A percentile compares a stretch with the other conserved stretches of the same genome.
Evolutionary conservation across 2,888 invertebrate species (phyloP).

Genomic region (Agrilus biguttatus): DNA sequence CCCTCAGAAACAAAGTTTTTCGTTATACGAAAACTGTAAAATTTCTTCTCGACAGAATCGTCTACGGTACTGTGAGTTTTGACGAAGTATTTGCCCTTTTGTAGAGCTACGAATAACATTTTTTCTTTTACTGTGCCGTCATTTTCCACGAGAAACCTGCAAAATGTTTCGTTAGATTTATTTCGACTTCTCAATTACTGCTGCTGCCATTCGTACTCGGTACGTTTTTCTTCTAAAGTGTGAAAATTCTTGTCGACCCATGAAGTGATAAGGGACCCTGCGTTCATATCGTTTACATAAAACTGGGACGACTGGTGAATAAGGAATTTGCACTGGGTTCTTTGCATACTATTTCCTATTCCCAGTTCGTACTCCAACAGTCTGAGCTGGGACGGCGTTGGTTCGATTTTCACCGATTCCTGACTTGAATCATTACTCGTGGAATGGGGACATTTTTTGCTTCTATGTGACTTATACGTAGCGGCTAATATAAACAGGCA

Average conservation of each 20-base stretch:
- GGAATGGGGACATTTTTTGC: too few relatives aligned
- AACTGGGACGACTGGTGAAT: conserved; percentile 46
- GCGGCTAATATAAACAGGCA: conserved; percentile 2
- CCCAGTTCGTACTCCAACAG: too few relatives aligned
- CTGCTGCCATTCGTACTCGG: conserved; percentile 19
- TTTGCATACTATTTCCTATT: conserved; percentile 1
- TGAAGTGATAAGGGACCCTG: conserved; percentile 43
- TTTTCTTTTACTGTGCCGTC: conserved; percentile 34
- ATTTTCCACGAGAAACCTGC: conserved; percentile 28
- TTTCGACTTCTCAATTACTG: background rate
- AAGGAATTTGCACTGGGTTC: conserved; percentile 38
- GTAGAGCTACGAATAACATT: conserved; percentile 38
- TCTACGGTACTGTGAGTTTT: conserved; percentile 34
- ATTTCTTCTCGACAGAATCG: conserved; percentile 32
- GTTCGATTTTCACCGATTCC: too few relatives aligned
- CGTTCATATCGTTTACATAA: conserved; percentile 38
- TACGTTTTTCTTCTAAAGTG: conserved; percentile 50
- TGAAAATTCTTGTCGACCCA: conserved; percentile 45
- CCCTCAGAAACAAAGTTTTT: conserved; percentile 45
- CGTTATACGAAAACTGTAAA: conserved; percentile 37
- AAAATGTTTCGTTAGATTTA: background rate
- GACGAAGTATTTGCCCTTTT: conserved; percentile 40
- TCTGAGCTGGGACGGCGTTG: too few relatives aligned
- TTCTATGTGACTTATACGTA: too few relatives aligned
- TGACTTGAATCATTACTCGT: too few relatives aligned